A percentile compares a stretch with the other conserved stretches of the same genome.
phyloP scores from a whole-genome alignment of 1,140 invertebrate species.

The Drosophila obscura region DNA sequence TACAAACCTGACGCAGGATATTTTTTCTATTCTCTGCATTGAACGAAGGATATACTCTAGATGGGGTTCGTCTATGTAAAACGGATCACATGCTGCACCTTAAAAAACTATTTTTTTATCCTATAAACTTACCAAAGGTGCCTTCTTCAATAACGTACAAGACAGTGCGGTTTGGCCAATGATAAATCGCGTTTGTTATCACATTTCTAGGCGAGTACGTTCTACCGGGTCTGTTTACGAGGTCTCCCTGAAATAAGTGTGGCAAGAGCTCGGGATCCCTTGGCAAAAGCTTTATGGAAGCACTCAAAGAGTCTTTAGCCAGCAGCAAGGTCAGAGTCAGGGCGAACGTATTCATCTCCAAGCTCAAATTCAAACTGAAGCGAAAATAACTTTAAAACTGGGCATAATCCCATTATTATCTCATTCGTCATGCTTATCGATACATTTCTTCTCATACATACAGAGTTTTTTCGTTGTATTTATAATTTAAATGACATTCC shows the following conservation, averaged over 20 bases:
- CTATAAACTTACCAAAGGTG: slow-evolving; percentile 23
- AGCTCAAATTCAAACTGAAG: not conserved
- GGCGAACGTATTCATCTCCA: not conserved
- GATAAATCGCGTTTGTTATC: slow-evolving; percentile 84
- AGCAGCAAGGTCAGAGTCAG: not conserved
- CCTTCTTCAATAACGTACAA: slow-evolving; percentile 85
- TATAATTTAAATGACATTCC: too few relatives aligned
- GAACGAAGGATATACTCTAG: slow-evolving; percentile 1
- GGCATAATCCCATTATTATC: too few relatives aligned
- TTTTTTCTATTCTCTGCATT: slow-evolving; percentile 9
- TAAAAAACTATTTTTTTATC: not conserved
- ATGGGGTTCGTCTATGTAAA: slow-evolving; percentile 10
- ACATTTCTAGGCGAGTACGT: slow-evolving; percentile 84
- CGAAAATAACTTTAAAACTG: not conserved
- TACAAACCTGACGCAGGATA: slow-evolving; percentile 38
- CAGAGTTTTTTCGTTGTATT: not conserved
- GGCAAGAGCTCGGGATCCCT: slow-evolving; percentile 37
- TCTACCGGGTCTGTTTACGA: not conserved
- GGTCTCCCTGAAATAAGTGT: slow-evolving; percentile 47
- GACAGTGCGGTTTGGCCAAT: slow-evolving; percentile 87
- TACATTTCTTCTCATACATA: not conserved
- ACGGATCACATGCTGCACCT: not conserved
- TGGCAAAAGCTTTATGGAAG: too few relatives aligned
- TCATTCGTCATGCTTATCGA: not conserved
- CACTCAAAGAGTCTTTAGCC: not conserved